These are phyloP conservation scores for Euthynnus affinis DNA, from an alignment of 2,797 vertebrate species.

Conservation along the genomic window DNA sequence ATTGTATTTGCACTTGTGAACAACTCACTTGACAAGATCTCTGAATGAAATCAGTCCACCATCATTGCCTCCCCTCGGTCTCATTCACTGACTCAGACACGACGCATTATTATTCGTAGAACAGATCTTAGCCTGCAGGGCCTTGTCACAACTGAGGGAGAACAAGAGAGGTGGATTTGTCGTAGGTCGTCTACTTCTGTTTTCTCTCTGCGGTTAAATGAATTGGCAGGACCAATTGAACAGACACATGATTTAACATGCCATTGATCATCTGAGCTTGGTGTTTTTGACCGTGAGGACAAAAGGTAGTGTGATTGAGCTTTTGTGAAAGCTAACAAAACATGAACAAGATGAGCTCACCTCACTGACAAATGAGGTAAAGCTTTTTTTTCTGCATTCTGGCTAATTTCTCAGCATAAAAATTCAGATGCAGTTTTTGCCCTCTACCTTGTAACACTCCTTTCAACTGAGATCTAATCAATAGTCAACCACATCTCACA, in stretches of 20 bases:
- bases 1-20: slow-evolving; percentile 15
- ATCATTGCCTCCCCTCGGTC: not conserved
- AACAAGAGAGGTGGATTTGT: slow-evolving; percentile 55
- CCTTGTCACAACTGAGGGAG: slow-evolving; percentile 48
- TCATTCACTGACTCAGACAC: slow-evolving; percentile 34
- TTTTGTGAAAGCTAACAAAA: slow-evolving; percentile 38
- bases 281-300: slow-evolving; percentile 1
- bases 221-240: not conserved
- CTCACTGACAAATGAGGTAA: slow-evolving; percentile 19
- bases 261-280: slow-evolving; percentile 10
- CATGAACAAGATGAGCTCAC: slow-evolving; percentile 43
- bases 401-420: slow-evolving; percentile 14
- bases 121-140: slow-evolving; percentile 34
- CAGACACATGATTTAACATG: slow-evolving; percentile 1
- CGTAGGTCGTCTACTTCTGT: slow-evolving; percentile 33
- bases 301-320: slow-evolving; percentile 34
- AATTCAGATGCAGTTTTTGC: slow-evolving; percentile 19
- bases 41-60: slow-evolving; percentile 23
- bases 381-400: not conserved
- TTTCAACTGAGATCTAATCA: slow-evolving; percentile 52
- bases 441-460: slow-evolving; percentile 7
- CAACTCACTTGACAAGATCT: slow-evolving; percentile 15
- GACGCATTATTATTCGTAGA: slow-evolving; percentile 42
- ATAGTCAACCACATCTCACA: slow-evolving; percentile 41
- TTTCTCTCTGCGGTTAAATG: slow-evolving; percentile 27